phyloP scores from a whole-genome alignment of 1,140 invertebrate species.

The Propsilocerus akamusi region DNA sequence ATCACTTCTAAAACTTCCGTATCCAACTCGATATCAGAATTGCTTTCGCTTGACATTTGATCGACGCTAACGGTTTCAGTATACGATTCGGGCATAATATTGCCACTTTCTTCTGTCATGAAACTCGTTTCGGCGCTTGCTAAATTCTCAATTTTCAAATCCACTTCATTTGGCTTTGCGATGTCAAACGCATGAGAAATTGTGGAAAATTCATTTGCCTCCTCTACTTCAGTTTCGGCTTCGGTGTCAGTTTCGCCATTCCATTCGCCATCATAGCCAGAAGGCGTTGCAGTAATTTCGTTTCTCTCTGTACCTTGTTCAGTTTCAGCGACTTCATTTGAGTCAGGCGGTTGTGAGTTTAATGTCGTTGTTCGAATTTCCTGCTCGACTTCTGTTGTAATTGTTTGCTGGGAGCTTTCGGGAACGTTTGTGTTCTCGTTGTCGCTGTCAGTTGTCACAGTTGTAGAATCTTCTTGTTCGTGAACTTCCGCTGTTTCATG shows the following conservation, averaged over 20 bases:
- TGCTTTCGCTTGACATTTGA: too few species aligned
- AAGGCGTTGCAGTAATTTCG: too few species aligned
- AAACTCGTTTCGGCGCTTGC: not conserved
- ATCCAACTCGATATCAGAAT: not conserved
- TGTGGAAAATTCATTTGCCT: not conserved
- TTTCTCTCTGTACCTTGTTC: too few species aligned
- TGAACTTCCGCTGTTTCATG: too few species aligned
- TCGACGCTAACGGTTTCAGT: not conserved
- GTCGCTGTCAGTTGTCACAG: not conserved
- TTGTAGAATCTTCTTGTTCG: not conserved
- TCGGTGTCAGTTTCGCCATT: not conserved
- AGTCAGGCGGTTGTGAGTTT: too few species aligned
- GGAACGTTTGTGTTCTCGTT: not conserved
- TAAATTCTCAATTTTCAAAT: not conserved
- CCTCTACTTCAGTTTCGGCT: not conserved
- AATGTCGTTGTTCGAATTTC: too few species aligned
- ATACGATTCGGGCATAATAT: not conserved
- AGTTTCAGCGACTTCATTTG: too few species aligned
- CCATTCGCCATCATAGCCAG: not conserved
- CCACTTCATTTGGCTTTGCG: not conserved
- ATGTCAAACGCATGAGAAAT: not conserved
- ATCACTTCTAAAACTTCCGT: not conserved
- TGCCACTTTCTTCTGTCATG: not conserved
- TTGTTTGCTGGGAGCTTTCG: not conserved
- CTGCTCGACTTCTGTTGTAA: not conserved